These are phyloP conservation scores for Sula dactylatra DNA, from an alignment of 2,113 vertebrate species.

Conservation along the genomic window DNA sequence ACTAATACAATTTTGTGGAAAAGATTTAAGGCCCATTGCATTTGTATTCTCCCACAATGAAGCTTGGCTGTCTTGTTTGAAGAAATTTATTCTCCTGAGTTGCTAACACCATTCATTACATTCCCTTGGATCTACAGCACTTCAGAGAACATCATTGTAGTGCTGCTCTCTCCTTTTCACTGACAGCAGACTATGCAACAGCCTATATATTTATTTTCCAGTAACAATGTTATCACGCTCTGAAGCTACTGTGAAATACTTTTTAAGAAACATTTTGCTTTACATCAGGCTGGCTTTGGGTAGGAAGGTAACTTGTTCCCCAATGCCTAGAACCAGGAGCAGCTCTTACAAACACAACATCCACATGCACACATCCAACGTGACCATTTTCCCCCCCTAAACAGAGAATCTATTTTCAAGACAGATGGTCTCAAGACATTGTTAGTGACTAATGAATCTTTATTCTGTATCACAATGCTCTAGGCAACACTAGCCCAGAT, in stretches of 20 bases:
- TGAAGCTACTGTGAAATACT: neutral
- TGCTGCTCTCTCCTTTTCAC: neutral
- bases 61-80: neutral
- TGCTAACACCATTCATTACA: neutral
- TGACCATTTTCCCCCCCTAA: neutral
- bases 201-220: neutral
- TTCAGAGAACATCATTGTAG: neutral
- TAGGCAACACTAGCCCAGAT: neutral
- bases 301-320: neutral
- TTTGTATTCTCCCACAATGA: neutral
- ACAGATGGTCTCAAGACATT: neutral
- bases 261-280: neutral
- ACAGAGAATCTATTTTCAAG: neutral
- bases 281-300: neutral
- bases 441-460: neutral
- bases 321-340: neutral
- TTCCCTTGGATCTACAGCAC: neutral
- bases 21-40: neutral
- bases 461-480: neutral
- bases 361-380: fast-evolving
- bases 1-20: neutral
- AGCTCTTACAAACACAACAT: neutral
- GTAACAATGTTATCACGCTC: neutral
- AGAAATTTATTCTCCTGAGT: neutral
- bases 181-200: neutral